Evolutionary conservation across 2,888 invertebrate species (phyloP), one percentile per base, ranked within the genome.

Genomic region (Oeneis ivallda): DNA sequence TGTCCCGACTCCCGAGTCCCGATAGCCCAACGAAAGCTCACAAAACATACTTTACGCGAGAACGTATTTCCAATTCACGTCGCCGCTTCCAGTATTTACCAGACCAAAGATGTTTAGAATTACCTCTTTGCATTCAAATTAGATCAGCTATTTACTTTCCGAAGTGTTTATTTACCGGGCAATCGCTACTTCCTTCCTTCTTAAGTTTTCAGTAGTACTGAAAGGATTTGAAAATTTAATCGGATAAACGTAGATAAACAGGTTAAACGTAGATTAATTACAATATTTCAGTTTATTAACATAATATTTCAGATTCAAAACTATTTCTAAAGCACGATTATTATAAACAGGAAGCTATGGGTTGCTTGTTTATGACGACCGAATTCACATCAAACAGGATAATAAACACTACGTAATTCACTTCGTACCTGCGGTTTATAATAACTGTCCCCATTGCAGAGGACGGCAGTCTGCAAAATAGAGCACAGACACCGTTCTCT

Each of bases 41-140:
- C 87, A 82, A 78, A 86, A 84, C 84, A 84, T 84, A 84, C 79
- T 83, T 75, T 77, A 82, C 83, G 81, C 83, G 80, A 78, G 81
- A 76, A 80, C 79, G 83, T 80, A 82, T 79, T 80, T 81, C 79
- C 74, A 84, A 77, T 79, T 74, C 71, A 80, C 77, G 77, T 79
- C 41, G 76, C 77, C 72, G 45, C 6, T 11, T 79, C 69, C 50
- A 66, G 65, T 86, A 83, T 87, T 89, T 86, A 79, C 83, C 76
- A 82, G 79, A 82, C 17, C 34, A 47, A 59, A 54, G 34, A 43
- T 62, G 57, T 62, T 61, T 45, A 34, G 47, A 64, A 67, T 61
- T 64, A 57, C 56, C 52, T 57, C 47, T 53, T 53, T 13, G 34
- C 62, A 54, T 62, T 49, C 34, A 62, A 62, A 65, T 47, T 57